Evolutionary conservation across 92 coral and sea anemone species (phyloP), one percentile per base, ranked within the genome.

Genomic region (Zoanthus sansibaricus): DNA sequence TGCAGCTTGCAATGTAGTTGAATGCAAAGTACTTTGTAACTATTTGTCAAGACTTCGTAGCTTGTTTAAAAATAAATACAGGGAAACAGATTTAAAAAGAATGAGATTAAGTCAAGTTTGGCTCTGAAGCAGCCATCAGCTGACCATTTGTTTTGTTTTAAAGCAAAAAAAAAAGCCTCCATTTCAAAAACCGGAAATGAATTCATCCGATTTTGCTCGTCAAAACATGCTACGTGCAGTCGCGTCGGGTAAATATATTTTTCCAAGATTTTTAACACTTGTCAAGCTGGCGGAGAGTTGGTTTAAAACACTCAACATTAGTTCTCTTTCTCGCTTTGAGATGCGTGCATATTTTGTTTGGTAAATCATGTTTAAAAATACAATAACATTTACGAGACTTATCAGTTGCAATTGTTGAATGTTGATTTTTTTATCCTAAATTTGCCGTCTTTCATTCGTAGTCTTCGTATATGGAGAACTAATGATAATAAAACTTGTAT

Each of bases 161-260:
- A 10, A 37, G 2, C 2, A 37, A 37, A 4, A 58, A 33, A 80
- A 80, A 17, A 46, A 75, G 46, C 58, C 51, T 18, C 46, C 15
- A 80, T 64, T 37, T 79, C 45, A 10, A 80, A 67, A 80, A 64
- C 85, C 85, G 85, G 85, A 80, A 80, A 74, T 64, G 73, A 69
- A 12, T 61, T 79, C 6, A 44, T 18, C 85, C 9, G n/a, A 20
- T 32, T 5, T 69, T 9, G 12, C 17, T 69, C 31, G 69, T 62
- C 46, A 30, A 69, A 30, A 14, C 20, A 66, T 13, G 33, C 20
- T 56, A 49, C 75, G 62, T 80, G 85, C 45, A 46, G 5, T 33
- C 30, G 37, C 25, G 32, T 14, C 1, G 69, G 17, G 69, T 62
- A 62, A 62, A 62, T 25, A 12, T 17, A 25, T 4, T 52, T 4